Evolutionary conservation across 2,888 invertebrate genomes (phyloP).

Genomic region (Eristalinus aeneus): DNA sequence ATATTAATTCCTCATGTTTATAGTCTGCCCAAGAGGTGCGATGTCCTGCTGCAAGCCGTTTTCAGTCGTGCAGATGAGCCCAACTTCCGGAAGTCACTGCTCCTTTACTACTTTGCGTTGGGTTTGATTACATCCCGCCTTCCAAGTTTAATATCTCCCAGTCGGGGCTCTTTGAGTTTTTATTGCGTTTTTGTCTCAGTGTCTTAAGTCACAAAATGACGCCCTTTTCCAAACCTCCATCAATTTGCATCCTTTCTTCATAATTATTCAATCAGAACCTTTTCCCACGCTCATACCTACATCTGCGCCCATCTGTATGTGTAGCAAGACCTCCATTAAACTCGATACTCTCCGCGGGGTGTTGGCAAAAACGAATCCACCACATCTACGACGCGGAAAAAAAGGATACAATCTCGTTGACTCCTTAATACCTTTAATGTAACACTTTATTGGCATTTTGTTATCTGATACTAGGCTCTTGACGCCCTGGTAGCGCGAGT

Average conservation of each 20-base stretch:
- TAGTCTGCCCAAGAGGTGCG: too few species aligned
- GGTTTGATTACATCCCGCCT: too few species aligned
- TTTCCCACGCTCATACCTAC: neutral
- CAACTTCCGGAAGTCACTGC: too few species aligned
- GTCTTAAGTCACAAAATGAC: too few species aligned
- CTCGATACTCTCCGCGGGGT: neutral
- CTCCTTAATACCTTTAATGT: constrained; percentile 43
- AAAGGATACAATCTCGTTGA: constrained; percentile 36
- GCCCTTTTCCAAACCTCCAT: neutral
- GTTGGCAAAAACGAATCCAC: neutral
- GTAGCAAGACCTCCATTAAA: neutral
- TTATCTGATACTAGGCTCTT: constrained; percentile 31
- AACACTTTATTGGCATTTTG: constrained; percentile 45
- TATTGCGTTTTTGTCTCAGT: too few species aligned
- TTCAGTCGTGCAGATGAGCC: too few species aligned
- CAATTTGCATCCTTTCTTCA: neutral
- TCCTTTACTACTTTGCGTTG: too few species aligned
- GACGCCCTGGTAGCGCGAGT: neutral
- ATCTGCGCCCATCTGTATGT: neutral
- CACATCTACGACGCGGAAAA: neutral
- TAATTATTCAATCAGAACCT: neutral
- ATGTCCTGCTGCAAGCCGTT: too few species aligned
- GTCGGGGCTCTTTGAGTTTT: too few species aligned
- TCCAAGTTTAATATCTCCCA: too few species aligned
- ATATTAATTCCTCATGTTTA: too few species aligned